Evolutionary conservation across 53 echinoderm and acorn worm genomes (phyloP).

Genomic region (Antedon mediterranea): DNA sequence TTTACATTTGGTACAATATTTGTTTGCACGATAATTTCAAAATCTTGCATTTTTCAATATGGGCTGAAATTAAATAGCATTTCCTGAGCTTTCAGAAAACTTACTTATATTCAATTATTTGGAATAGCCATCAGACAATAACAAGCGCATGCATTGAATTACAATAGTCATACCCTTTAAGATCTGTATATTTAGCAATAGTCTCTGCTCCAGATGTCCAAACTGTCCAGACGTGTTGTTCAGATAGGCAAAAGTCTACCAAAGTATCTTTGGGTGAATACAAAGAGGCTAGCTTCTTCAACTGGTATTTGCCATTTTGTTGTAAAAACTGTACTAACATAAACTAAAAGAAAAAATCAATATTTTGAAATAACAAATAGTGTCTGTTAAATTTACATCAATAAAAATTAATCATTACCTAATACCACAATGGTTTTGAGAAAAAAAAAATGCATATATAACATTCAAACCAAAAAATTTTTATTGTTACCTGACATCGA

Average conservation of each 20-base stretch:
- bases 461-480: too few relatives aligned
- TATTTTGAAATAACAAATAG: too few relatives aligned
- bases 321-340: constrained; percentile 51
- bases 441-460: too few relatives aligned
- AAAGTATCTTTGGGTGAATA: constrained; percentile 49
- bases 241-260: constrained; percentile 66
- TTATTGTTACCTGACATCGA: constrained; percentile 47
- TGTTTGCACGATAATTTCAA: too few relatives aligned
- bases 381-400: background rate
- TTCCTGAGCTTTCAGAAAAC: too few relatives aligned
- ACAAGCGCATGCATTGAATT: too few relatives aligned
- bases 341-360: constrained; percentile 32
- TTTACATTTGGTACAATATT: too few relatives aligned
- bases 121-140: too few relatives aligned
- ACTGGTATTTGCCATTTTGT: constrained; percentile 62
- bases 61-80: too few relatives aligned
- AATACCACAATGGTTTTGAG: too few relatives aligned
- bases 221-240: constrained; percentile 36
- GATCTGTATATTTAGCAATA: background rate
- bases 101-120: too few relatives aligned
- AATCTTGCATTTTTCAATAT: too few relatives aligned
- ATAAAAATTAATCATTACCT: background rate
- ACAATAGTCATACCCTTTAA: background rate
- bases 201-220: constrained; percentile 23
- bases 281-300: constrained; percentile 51